These are phyloP conservation scores for Aphidoletes aphidimyza DNA, from an alignment of 2,888 invertebrate genomes.

Conservation along the genomic window DNA sequence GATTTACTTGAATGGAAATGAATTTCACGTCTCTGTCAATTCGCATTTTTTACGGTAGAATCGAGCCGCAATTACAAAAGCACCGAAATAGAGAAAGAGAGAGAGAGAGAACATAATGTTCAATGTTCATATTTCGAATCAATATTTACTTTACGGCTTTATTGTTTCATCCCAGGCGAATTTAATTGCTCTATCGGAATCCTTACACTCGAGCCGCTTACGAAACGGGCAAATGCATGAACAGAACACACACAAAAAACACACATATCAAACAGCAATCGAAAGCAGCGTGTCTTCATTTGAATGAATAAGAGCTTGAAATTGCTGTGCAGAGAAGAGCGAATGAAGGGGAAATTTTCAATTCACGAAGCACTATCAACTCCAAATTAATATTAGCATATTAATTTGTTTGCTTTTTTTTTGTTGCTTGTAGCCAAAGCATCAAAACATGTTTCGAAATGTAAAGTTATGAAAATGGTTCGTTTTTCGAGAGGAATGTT, in stretches of 20 bases:
- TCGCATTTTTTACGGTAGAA: background rate
- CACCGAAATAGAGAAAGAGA: background rate
- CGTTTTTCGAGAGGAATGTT: too few species aligned
- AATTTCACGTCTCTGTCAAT: constrained; percentile 13
- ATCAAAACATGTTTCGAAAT: background rate
- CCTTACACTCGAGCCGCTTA: too few species aligned
- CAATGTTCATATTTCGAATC: background rate
- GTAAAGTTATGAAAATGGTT: background rate
- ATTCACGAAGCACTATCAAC: background rate
- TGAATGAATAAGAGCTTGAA: too few species aligned
- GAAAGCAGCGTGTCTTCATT: too few species aligned
- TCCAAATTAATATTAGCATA: background rate
- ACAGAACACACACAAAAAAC: too few species aligned
- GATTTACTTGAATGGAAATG: constrained; percentile 8
- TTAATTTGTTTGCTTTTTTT: too few species aligned
- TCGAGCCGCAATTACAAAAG: too few species aligned
- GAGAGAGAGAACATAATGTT: background rate
- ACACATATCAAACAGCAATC: too few species aligned
- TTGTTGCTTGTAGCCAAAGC: background rate
- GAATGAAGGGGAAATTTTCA: too few species aligned
- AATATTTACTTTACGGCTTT: constrained; percentile 23
- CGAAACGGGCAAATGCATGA: too few species aligned
- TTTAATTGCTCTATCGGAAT: too few species aligned
- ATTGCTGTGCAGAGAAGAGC: too few species aligned
- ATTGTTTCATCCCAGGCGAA: constrained; percentile 33